Percentiles rank a stretch among this genome's conserved stretches.
Conservation (phyloP, 64 coral and sea anemone species). For the Pocillopora damicornis region DNA sequence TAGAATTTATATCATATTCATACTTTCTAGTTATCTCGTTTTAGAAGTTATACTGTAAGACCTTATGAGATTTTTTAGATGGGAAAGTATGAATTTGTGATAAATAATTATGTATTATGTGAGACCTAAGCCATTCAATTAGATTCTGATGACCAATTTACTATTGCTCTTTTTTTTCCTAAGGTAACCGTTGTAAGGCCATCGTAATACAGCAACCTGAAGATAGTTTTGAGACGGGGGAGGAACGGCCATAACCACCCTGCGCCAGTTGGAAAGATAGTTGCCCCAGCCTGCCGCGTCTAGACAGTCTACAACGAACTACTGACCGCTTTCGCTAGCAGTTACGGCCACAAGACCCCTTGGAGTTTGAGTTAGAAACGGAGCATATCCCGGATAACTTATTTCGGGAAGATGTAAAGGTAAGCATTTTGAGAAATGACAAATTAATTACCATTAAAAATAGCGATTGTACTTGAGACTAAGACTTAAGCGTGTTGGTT, state of each 20-base stretch:
- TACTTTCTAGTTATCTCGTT: too few species aligned
- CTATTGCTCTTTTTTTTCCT: not conserved
- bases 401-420: constrained; percentile 25
- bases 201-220: not conserved
- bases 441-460: too few species aligned
- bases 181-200: constrained; percentile 26
- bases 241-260: constrained; percentile 23
- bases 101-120: too few species aligned
- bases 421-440: not conserved
- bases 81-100: too few species aligned
- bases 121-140: not conserved
- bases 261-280: not conserved
- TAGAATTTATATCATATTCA: too few species aligned
- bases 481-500: too few species aligned
- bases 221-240: not conserved
- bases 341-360: constrained; percentile 9
- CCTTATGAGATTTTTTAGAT: too few species aligned
- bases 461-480: too few species aligned
- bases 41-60: too few species aligned
- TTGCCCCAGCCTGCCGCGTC: constrained; percentile 15
- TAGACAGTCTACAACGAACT: constrained; percentile 9
- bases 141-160: not conserved
- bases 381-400: constrained; percentile 36
- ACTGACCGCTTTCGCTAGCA: constrained; percentile 1
- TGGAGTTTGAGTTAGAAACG: constrained; percentile 18